Evolutionary conservation across 2,113 vertebrate genomes (phyloP).

Genomic region (Hydrochoerus hydrochaeris): DNA sequence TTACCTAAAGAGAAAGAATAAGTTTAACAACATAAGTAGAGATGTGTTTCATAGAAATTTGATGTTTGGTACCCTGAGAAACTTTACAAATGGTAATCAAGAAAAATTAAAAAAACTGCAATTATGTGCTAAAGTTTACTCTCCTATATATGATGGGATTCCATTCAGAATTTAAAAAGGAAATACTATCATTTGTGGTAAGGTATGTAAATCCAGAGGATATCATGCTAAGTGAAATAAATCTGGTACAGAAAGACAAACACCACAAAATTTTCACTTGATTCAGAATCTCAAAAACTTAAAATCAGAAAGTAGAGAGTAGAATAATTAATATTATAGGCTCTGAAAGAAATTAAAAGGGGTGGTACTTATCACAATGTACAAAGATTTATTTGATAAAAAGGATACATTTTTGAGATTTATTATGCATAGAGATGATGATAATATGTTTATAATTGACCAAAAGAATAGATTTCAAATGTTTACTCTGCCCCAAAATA

Average conservation of each 20-base stretch:
- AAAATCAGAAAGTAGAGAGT: background rate
- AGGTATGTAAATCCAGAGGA: background rate
- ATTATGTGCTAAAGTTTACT: background rate
- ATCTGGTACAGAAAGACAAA: background rate
- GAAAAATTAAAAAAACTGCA: background rate
- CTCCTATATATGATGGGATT: background rate
- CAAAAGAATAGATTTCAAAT: background rate
- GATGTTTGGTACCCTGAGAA: background rate
- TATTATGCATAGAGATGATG: background rate
- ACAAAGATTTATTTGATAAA: background rate
- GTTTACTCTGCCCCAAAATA: background rate
- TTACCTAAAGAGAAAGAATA: background rate
- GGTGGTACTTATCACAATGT: background rate
- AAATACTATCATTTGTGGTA: background rate
- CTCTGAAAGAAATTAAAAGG: background rate
- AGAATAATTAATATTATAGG: too few species aligned
- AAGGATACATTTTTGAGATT: background rate
- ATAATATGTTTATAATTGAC: background rate
- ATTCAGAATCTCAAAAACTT: background rate
- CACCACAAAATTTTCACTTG: background rate
- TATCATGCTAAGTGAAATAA: background rate
- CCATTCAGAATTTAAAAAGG: background rate
- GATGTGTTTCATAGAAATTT: background rate
- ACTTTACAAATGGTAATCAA: background rate
- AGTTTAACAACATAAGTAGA: background rate